A percentile compares a stretch with the other conserved stretches of the same genome.
Evolutionary conservation across 2,888 invertebrate species (phyloP).

Genomic region (Plemyria rubiginata): DNA sequence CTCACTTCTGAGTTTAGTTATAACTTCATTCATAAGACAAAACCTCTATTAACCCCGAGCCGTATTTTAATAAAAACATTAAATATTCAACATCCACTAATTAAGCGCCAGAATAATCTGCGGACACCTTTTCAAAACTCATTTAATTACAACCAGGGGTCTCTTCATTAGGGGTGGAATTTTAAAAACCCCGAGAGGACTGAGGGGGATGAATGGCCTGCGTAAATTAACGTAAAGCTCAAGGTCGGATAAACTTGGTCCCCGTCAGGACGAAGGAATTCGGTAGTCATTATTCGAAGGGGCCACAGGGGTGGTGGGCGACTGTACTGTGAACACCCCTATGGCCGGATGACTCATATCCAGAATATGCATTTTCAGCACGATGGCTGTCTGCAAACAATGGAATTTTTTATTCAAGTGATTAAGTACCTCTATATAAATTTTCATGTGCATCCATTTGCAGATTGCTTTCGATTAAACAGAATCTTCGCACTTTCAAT

Average conservation of each 20-base stretch:
- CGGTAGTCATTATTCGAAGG: slow-evolving; percentile 56
- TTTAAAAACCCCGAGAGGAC: slow-evolving; percentile 51
- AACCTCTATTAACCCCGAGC: slow-evolving; percentile 8
- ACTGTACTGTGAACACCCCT: slow-evolving; percentile 33
- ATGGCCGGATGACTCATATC: slow-evolving; percentile 50
- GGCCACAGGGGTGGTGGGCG: slow-evolving; percentile 36
- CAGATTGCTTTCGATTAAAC: slow-evolving; percentile 28
- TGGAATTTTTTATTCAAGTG: slow-evolving; percentile 38
- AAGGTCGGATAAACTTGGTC: slow-evolving; percentile 58
- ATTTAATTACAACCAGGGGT: slow-evolving; percentile 54
- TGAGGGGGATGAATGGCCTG: slow-evolving; percentile 36
- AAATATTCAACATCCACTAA: slow-evolving; percentile 52
- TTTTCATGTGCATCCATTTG: slow-evolving; percentile 31
- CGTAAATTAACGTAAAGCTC: slow-evolving; percentile 56
- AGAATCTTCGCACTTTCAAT: slow-evolving; percentile 24
- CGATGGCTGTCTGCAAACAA: slow-evolving; percentile 42
- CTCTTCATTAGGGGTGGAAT: slow-evolving; percentile 56
- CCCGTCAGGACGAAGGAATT: slow-evolving; percentile 48
- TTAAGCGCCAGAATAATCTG: slow-evolving; percentile 49
- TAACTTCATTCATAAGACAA: background rate
- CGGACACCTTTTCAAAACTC: slow-evolving; percentile 52
- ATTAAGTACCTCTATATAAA: slow-evolving; percentile 41
- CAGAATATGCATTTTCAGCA: slow-evolving; percentile 49
- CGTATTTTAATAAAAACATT: slow-evolving; percentile 47
- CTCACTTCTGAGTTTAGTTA: background rate